Percentiles rank a stretch among this genome's conserved stretches.
phyloP scores from a whole-genome alignment of 53 echinoderm and acorn worm species.

The Luidia sarsii region DNA sequence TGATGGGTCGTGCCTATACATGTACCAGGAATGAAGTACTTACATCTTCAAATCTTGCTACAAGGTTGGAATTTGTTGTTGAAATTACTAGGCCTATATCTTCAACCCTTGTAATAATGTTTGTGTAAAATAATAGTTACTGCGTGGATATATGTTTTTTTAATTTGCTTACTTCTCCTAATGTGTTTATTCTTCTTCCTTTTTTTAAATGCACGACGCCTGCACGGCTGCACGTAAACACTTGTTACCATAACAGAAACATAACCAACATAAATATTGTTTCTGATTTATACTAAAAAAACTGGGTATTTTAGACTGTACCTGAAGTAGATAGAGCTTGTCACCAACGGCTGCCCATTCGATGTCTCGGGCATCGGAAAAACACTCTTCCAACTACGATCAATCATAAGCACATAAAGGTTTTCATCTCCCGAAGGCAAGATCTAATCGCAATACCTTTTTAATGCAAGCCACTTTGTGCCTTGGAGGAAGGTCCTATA shows the following conservation, averaged over 20 bases:
- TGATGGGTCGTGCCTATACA: constrained; percentile 71
- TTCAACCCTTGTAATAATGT: background rate
- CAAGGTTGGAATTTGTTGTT: background rate
- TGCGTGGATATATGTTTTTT: background rate
- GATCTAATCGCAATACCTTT: too few species aligned
- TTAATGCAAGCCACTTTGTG: too few species aligned
- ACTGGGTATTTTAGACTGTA: too few species aligned
- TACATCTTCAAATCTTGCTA: background rate
- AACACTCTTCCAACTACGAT: constrained; percentile 58
- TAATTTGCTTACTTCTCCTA: too few species aligned
- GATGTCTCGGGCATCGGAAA: constrained; percentile 68
- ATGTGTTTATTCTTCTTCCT: too few species aligned
- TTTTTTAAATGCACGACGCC: too few species aligned
- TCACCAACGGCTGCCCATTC: constrained; percentile 67
- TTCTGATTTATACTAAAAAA: too few species aligned
- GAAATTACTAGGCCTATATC: background rate
- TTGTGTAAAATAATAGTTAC: background rate
- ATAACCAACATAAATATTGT: too few species aligned
- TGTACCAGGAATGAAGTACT: background rate
- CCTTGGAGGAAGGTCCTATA: too few species aligned
- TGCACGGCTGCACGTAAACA: too few species aligned
- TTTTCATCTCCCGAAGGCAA: too few species aligned
- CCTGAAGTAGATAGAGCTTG: constrained; percentile 62
- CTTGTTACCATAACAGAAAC: too few species aligned
- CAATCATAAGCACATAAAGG: background rate